Conservation (phyloP, 2,888 invertebrate genomes). For the Polymixis lichenea region DNA sequence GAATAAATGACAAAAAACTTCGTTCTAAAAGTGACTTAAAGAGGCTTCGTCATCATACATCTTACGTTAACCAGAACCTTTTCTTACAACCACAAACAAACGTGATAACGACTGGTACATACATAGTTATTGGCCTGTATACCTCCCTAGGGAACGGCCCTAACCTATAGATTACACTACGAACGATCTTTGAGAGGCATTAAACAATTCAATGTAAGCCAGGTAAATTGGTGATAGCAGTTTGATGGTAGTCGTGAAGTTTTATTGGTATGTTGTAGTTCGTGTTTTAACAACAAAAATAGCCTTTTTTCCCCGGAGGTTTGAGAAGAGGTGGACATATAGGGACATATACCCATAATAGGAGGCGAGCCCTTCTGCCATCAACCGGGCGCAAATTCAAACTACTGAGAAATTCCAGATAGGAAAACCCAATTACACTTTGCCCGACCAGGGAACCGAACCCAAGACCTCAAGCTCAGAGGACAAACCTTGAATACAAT, state of each 20-base stretch:
- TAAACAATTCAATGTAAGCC: conserved; percentile 37
- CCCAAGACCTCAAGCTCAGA: no score
- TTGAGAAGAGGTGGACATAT: no score
- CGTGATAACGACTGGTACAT: conserved; percentile 25
- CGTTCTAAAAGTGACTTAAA: neutral
- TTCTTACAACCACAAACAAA: conserved; percentile 29
- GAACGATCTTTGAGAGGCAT: conserved; percentile 36
- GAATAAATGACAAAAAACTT: neutral
- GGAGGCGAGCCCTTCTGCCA: no score
- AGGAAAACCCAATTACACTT: no score
- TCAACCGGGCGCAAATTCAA: no score
- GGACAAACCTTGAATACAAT: no score
- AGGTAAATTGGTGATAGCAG: conserved; percentile 24
- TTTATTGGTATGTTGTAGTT: conserved; percentile 15
- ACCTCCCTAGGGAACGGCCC: conserved; percentile 29
- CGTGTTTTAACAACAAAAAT: neutral
- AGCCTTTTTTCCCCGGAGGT: no score
- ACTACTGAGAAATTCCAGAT: no score
- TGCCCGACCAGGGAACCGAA: no score
- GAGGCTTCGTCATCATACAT: neutral
- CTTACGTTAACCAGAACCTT: neutral
- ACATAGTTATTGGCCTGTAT: neutral
- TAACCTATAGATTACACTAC: conserved; percentile 41
- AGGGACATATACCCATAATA: no score
- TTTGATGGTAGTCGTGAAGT: conserved; percentile 22